Conservation (phyloP, 2,797 vertebrate genomes). For the Nyctalus aviator region DNA sequence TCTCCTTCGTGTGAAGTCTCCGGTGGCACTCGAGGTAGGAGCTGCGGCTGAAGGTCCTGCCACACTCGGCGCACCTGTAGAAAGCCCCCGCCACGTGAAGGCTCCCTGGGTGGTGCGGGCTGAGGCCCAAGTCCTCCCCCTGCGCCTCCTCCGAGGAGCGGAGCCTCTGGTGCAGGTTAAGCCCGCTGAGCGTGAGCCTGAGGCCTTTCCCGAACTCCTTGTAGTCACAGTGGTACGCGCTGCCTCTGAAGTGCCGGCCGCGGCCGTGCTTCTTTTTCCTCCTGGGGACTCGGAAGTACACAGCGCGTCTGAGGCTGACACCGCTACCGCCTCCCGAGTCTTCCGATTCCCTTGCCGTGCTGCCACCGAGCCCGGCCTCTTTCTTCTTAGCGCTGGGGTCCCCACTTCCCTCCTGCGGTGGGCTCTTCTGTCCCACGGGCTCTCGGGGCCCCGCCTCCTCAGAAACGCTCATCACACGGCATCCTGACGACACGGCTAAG, state of each 20-base stretch:
- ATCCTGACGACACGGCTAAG: neutral
- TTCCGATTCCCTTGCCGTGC: neutral
- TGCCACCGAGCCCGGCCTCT: neutral
- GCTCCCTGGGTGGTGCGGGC: neutral
- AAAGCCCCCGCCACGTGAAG: fast-evolving
- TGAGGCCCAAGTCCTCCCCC: conserved; percentile 41
- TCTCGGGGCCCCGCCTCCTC: neutral
- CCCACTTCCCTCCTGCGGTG: neutral
- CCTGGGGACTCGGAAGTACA: conserved; percentile 44
- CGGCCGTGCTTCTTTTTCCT: conserved; percentile 55
- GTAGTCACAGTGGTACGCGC: conserved; percentile 12
- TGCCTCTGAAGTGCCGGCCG: conserved; percentile 56
- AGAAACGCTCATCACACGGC: neutral
- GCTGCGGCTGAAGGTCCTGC: conserved; percentile 36
- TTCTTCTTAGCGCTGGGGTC: conserved; percentile 40
- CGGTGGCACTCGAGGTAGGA: conserved; percentile 53
- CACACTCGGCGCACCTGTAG: conserved; percentile 59
- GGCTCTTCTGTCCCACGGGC: neutral
- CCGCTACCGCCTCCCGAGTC: neutral
- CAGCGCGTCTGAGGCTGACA: conserved; percentile 25
- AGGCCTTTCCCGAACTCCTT: conserved; percentile 58
- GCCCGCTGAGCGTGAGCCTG: neutral
- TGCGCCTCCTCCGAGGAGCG: fast-evolving
- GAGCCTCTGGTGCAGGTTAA: conserved; percentile 44
- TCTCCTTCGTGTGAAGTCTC: conserved; percentile 71